Evolutionary conservation across 2,797 vertebrate species (phyloP), one percentile per base, ranked within the genome.

Genomic region (Schizopygopsis pylzovi): DNA sequence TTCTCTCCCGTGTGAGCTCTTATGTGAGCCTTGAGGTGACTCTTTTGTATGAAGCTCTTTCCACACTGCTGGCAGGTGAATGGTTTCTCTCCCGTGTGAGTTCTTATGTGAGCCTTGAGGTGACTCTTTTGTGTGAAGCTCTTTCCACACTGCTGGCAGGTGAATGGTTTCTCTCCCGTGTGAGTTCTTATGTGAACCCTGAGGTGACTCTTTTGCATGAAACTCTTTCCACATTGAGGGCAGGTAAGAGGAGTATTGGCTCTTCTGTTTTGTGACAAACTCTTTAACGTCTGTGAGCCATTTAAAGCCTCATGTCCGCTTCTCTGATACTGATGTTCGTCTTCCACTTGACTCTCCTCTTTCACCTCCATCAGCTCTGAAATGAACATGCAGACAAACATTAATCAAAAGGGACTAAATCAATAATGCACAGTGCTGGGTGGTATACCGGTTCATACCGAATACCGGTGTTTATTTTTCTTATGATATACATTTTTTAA

Each of bases 21-120:
- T 11, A 33, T 0, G 72, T 75, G 72, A 75, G 33, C 72, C 45
- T 75, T 75, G 11, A 75, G 72, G 72, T 75, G 52, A 33, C 72
- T 45, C 12, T 52, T 75, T 28, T 75, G 72, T 18, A 25, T 75
- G 72, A 75, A 75, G 10, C 72, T 52, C 45, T 75, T 75, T 25
- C 70, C 70, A 15, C 70, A 72, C 7, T 72, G 70, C 3, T 45
- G 70, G 70, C 70, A 72, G 41, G 41, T 72, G 25, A 72, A 72
- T 0, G 70, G 70, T 13, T 47, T 72, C 43, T 72, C 70, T 72
- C 70, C 70, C 0, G 70, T 45, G 41, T 72, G 70, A 47, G 16
- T 25, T 15, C 70, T 72, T 16, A 16, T 72, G 70, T 72, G 70
- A 25, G 70, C 70, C 43, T 15, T 15, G 15, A 72, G 22, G 28